Evolutionary conservation across 2,113 vertebrate genomes (phyloP).

Genomic region (Semicossyphus pulcher): DNA sequence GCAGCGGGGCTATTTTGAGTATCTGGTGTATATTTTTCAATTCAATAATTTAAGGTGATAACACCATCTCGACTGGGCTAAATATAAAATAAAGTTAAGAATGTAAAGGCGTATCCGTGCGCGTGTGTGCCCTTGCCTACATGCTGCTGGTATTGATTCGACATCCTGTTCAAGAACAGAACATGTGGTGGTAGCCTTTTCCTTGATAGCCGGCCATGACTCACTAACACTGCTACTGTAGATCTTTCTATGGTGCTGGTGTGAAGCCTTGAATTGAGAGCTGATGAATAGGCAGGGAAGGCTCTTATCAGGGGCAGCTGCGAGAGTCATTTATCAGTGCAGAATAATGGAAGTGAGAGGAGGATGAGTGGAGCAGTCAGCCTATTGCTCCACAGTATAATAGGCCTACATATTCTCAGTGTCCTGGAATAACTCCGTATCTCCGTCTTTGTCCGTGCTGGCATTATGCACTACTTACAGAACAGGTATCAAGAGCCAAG

Average conservation of each 20-base stretch:
- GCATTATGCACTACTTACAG: slow-evolving; percentile 58
- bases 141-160: slow-evolving; percentile 32
- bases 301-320: slow-evolving; percentile 84
- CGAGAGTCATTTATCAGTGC: slow-evolving; percentile 86
- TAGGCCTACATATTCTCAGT: slow-evolving; percentile 61
- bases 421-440: slow-evolving; percentile 68
- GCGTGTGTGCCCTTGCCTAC: slow-evolving; percentile 3
- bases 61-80: not conserved
- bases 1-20: not conserved
- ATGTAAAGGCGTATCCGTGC: not conserved
- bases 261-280: slow-evolving; percentile 77
- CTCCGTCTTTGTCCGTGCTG: slow-evolving; percentile 54
- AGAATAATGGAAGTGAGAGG: slow-evolving; percentile 72
- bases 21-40: not conserved
- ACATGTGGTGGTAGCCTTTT: slow-evolving; percentile 14
- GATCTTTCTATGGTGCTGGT: slow-evolving; percentile 44
- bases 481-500: slow-evolving; percentile 53
- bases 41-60: not conserved
- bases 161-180: slow-evolving; percentile 17
- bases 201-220: slow-evolving; percentile 45
- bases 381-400: slow-evolving; percentile 68
- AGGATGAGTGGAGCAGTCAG: slow-evolving; percentile 63
- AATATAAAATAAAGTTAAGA: not conserved
- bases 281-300: slow-evolving; percentile 85
- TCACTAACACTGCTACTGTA: slow-evolving; percentile 47